These are phyloP conservation scores for Theonella swinhoei DNA, from an alignment of 37 sponge, comb jelly and placozoan genomes.

Conservation along the genomic window DNA sequence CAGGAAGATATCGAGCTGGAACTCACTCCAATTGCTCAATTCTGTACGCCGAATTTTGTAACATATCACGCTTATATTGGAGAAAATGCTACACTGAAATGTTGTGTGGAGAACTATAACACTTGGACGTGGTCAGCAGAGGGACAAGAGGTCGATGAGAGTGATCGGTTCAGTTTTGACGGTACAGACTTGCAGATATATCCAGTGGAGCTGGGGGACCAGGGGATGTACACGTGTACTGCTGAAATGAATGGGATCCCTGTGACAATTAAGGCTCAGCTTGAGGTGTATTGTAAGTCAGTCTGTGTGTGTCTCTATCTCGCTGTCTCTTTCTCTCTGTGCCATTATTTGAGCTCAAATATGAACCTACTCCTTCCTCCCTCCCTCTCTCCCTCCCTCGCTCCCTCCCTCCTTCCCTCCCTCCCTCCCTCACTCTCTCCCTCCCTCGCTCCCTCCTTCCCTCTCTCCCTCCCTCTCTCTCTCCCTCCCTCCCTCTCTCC, in stretches of 20 bases:
- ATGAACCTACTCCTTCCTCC: neutral
- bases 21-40: neutral
- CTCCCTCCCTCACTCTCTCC: no score
- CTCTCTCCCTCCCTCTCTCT: no score
- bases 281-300: no score
- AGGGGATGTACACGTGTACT: neutral
- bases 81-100: neutral
- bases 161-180: neutral
- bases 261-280: no score
- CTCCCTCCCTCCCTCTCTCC: no score
- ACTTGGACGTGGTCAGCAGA: neutral
- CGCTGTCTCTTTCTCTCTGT: no score
- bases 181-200: neutral
- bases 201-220: neutral
- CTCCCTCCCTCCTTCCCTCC: slow-evolving; percentile 7
- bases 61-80: neutral
- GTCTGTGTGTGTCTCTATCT: no score
- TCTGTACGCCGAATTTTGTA: neutral
- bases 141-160: neutral
- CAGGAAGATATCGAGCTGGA: neutral
- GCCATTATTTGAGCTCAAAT: no score
- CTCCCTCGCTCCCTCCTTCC: neutral
- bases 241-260: no score
- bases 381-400: slow-evolving; percentile 15
- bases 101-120: neutral